phyloP scores from a whole-genome alignment of 1,140 invertebrate species.

The Drosophila watanabei region DNA sequence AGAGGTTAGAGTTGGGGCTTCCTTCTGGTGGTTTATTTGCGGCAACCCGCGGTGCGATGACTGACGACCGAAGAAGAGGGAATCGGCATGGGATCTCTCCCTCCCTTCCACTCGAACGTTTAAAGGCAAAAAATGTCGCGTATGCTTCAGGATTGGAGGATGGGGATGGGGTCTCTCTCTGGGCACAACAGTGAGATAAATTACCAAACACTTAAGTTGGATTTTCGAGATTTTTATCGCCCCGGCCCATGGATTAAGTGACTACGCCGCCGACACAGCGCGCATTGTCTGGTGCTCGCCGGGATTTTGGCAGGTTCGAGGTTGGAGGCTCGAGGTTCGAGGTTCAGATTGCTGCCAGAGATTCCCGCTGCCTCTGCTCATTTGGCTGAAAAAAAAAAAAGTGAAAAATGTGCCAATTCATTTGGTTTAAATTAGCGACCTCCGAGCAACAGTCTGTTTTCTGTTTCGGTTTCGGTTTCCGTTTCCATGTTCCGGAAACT shows the following conservation, averaged over 20 bases:
- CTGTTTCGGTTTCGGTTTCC: slow-evolving; percentile 20
- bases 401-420: slow-evolving; percentile 86
- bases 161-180: background rate
- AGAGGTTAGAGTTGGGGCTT: background rate
- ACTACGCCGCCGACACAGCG: slow-evolving; percentile 52
- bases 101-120: slow-evolving; percentile 16
- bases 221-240: slow-evolving; percentile 85
- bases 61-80: slow-evolving; percentile 56
- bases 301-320: slow-evolving; percentile 3
- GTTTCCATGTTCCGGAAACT: slow-evolving; percentile 8
- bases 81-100: slow-evolving; percentile 24
- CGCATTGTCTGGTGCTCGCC: slow-evolving; percentile 34
- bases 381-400: slow-evolving; percentile 77
- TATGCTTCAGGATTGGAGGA: slow-evolving; percentile 20
- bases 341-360: slow-evolving; percentile 30
- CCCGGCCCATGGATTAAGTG: slow-evolving; percentile 80
- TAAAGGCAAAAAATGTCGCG: slow-evolving; percentile 72
- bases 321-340: slow-evolving; percentile 24
- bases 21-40: slow-evolving; percentile 58
- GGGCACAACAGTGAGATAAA: slow-evolving; percentile 76
- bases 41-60: slow-evolving; percentile 62
- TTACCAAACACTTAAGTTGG: slow-evolving; percentile 85
- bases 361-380: slow-evolving; percentile 52
- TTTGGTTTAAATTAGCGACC: slow-evolving; percentile 85
- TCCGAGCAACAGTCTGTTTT: slow-evolving; percentile 75